Conservation (phyloP, 2,888 invertebrate genomes). For the Muschampia plurimacula region DNA sequence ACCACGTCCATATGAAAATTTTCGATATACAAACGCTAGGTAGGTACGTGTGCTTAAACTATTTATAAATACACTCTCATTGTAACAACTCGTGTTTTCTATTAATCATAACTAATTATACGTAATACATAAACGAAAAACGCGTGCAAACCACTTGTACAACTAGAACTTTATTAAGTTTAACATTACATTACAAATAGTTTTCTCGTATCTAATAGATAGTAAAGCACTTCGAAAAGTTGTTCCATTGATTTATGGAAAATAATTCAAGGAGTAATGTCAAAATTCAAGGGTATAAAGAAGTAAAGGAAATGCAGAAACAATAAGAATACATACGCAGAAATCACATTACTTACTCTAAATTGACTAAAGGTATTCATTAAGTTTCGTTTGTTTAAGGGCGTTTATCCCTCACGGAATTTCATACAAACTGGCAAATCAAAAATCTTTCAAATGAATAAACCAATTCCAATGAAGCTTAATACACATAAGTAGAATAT, state of each 20-base stretch:
- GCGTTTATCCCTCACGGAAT: no score
- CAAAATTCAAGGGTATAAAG: conserved; percentile 14
- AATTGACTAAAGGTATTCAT: conserved; percentile 68
- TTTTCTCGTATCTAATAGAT: conserved; percentile 81
- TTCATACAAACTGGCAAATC: no score
- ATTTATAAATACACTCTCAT: conserved; percentile 51
- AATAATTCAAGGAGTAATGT: conserved; percentile 43
- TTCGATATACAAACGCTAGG: conserved; percentile 75
- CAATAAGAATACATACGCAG: conserved; percentile 24
- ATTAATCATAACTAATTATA: conserved; percentile 41
- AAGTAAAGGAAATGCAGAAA: conserved; percentile 27
- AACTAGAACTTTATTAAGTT: conserved; percentile 71
- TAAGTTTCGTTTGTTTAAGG: no score
- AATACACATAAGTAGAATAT: no score
- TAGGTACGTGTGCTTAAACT: conserved; percentile 62
- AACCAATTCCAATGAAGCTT: no score
- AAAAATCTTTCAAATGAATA: no score
- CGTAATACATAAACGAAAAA: conserved; percentile 49
- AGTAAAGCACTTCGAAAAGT: conserved; percentile 86
- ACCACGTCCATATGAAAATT: conserved; percentile 73
- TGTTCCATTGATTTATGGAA: conserved; percentile 69
- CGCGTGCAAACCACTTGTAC: conserved; percentile 79
- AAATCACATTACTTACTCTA: conserved; percentile 63
- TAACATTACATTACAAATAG: conserved; percentile 83
- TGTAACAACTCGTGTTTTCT: conserved; percentile 71